Conservation (phyloP, 2,797 vertebrate species). For the Silurus aristotelis region DNA sequence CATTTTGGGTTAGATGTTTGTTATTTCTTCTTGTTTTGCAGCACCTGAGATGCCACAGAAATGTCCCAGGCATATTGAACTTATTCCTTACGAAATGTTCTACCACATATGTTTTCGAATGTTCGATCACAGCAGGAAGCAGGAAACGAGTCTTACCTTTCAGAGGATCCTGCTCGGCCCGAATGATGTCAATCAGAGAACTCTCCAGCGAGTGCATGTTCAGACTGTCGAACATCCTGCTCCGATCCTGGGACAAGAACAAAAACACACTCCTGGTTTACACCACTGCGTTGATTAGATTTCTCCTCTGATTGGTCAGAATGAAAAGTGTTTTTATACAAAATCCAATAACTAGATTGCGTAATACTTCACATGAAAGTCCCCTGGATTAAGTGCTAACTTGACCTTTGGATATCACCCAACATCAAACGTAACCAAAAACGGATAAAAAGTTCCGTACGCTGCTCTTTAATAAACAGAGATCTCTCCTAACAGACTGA, state of each 20-base stretch:
- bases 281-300: neutral
- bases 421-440: neutral
- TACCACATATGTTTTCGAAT: too few relatives aligned
- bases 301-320: neutral
- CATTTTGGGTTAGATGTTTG: neutral
- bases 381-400: too few relatives aligned
- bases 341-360: neutral
- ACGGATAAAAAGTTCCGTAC: neutral
- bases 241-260: slow-evolving; percentile 82
- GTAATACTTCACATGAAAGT: neutral
- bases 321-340: too few relatives aligned
- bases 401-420: neutral
- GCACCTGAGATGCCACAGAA: neutral
- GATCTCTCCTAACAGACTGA: neutral
- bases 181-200: slow-evolving; percentile 99
- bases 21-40: neutral
- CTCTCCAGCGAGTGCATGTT: slow-evolving; percentile 99
- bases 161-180: slow-evolving; percentile 96
- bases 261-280: neutral
- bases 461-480: neutral
- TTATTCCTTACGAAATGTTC: too few relatives aligned
- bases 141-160: slow-evolving; percentile 81
- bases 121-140: neutral
- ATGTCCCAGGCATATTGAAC: too few relatives aligned
- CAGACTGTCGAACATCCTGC: slow-evolving; percentile 96